These are phyloP conservation scores for Patiria pectinifera DNA, from an alignment of 53 echinoderm and acorn worm species.

Conservation along the genomic window DNA sequence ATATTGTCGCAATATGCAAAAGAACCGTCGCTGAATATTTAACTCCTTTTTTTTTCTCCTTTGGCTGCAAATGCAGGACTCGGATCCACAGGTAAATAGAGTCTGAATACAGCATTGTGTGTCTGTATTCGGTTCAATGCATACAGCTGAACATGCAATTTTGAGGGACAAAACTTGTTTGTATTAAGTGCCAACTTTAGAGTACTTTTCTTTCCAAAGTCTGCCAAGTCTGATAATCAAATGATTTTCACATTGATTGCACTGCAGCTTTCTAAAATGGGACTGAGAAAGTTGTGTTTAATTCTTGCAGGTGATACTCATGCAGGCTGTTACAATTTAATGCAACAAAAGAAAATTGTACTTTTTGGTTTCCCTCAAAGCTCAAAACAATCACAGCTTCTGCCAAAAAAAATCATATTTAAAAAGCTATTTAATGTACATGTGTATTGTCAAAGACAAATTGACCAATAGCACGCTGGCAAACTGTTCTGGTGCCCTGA, in stretches of 20 bases:
- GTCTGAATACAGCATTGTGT: background rate
- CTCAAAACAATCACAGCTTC: too few relatives aligned
- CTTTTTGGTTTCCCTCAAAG: too few relatives aligned
- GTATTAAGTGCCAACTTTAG: background rate
- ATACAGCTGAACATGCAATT: constrained; percentile 1
- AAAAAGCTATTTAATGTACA: too few relatives aligned
- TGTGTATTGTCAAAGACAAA: too few relatives aligned
- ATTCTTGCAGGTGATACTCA: too few relatives aligned
- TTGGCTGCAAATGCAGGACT: background rate
- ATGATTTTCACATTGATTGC: background rate
- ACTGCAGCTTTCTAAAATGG: background rate
- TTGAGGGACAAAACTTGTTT: background rate
- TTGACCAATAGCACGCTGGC: background rate
- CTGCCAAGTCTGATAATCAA: background rate
- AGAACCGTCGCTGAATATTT: constrained; percentile 14
- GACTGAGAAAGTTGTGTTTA: background rate
- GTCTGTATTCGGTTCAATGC: background rate
- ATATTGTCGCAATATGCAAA: constrained; percentile 46
- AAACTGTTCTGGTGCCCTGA: too few relatives aligned
- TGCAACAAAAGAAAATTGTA: too few relatives aligned
- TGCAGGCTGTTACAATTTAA: too few relatives aligned
- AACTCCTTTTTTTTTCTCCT: background rate
- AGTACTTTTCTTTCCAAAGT: background rate
- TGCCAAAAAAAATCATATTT: too few relatives aligned
- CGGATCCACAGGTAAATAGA: background rate